phyloP scores from a whole-genome alignment of 2,113 vertebrate genomes.

The Osmerus mordax region DNA sequence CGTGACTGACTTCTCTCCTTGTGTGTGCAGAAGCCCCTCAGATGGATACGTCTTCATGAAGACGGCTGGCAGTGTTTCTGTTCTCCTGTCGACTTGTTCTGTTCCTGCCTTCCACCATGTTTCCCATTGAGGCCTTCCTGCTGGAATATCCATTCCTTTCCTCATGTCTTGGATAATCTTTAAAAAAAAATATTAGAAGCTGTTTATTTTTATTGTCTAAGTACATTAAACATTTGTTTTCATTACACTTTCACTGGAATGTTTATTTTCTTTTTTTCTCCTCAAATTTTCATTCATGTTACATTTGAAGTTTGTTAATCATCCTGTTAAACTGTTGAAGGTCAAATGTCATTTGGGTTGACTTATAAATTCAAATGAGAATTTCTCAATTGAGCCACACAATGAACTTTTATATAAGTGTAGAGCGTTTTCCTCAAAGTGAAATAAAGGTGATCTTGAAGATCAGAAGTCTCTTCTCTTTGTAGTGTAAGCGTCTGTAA shows the following conservation, averaged over 20 bases:
- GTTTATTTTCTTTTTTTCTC: not conserved
- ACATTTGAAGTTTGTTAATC: not conserved
- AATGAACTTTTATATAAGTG: not conserved
- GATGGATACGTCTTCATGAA: slow-evolving; percentile 72
- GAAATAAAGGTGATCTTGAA: not conserved
- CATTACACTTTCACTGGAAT: not conserved
- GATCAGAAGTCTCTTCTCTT: not conserved
- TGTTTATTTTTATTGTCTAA: slow-evolving; percentile 48
- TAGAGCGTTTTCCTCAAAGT: not conserved
- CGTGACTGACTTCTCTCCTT: not conserved
- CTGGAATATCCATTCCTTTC: slow-evolving; percentile 27
- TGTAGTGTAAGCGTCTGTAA: not conserved
- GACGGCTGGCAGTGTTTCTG: not conserved
- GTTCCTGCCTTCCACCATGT: slow-evolving; percentile 14
- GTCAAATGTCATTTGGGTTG: too few species aligned
- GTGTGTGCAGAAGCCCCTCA: slow-evolving; percentile 56
- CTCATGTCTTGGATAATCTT: not conserved
- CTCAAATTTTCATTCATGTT: not conserved
- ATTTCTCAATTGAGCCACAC: not conserved
- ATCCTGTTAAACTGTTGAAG: not conserved
- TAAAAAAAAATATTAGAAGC: slow-evolving; percentile 20
- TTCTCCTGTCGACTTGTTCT: slow-evolving; percentile 23
- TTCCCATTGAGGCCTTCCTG: slow-evolving; percentile 32
- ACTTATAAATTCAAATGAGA: not conserved
- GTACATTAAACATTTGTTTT: slow-evolving; percentile 47